A percentile compares a stretch with the other conserved stretches of the same genome.
These are phyloP conservation scores for Carettochelys insculpta DNA, from an alignment of 2,113 vertebrate genomes.

Conservation along the genomic window DNA sequence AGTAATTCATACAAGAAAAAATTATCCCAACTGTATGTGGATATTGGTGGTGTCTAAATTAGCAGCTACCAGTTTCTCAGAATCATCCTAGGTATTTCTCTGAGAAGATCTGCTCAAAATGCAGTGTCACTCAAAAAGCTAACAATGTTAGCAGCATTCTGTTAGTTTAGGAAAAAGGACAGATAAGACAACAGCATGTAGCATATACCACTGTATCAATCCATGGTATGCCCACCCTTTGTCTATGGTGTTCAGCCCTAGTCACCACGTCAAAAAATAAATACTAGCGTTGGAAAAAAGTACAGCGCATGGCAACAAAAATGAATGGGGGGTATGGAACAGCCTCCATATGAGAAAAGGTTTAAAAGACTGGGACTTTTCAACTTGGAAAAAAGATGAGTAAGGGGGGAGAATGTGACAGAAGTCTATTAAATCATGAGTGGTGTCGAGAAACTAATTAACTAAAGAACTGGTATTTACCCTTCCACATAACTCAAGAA, in stretches of 20 bases:
- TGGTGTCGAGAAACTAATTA: too few species aligned
- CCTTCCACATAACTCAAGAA: too few species aligned
- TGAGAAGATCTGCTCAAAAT: background rate
- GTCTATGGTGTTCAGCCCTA: background rate
- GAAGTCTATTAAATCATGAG: too few species aligned
- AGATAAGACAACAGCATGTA: background rate
- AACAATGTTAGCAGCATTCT: background rate
- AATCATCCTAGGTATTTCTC: background rate
- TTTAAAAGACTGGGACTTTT: too few species aligned
- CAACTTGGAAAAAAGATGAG: too few species aligned
- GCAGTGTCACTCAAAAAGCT: background rate
- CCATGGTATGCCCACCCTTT: background rate
- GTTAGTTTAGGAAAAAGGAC: background rate
- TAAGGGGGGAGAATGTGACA: too few species aligned
- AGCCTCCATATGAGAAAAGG: too few species aligned
- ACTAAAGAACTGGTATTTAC: too few species aligned
- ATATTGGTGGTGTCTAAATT: background rate
- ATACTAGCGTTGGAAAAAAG: background rate
- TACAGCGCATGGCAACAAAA: too few species aligned
- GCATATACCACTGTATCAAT: background rate
- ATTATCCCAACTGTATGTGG: background rate
- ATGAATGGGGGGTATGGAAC: too few species aligned
- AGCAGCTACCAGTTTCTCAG: background rate
- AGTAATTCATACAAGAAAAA: background rate
- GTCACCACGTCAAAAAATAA: background rate